A percentile compares a stretch with the other conserved stretches of the same genome.
These are phyloP conservation scores for Eutrigla gurnardus DNA, from an alignment of 2,797 vertebrate genomes.

Conservation along the genomic window DNA sequence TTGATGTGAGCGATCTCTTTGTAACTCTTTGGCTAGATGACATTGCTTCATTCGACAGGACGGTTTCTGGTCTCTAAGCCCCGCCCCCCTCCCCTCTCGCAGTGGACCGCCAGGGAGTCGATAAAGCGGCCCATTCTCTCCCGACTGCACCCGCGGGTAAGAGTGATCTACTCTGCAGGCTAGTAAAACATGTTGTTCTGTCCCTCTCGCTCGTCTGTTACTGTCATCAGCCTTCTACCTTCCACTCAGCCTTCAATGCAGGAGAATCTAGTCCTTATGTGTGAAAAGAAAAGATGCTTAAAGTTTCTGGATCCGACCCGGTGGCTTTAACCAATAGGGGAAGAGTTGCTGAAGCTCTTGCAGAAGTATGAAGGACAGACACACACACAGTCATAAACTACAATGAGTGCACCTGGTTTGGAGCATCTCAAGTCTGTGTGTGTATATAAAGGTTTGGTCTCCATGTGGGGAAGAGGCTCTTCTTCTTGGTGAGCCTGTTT, in stretches of 20 bases:
- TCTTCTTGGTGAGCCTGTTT: slow-evolving; percentile 43
- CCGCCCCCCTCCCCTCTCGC: slow-evolving; percentile 24
- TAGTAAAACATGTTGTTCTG: slow-evolving; percentile 63
- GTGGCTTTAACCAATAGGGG: slow-evolving; percentile 17
- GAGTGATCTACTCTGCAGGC: slow-evolving; percentile 62
- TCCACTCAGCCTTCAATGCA: slow-evolving; percentile 37
- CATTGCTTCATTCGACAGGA: slow-evolving; percentile 44
- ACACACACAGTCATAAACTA: slow-evolving; percentile 38
- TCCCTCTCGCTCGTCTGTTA: slow-evolving; percentile 63
- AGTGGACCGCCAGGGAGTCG: slow-evolving; percentile 57
- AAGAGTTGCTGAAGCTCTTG: slow-evolving; percentile 39
- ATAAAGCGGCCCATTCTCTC: slow-evolving; percentile 55
- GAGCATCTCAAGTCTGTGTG: slow-evolving; percentile 24
- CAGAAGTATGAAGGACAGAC: slow-evolving; percentile 34
- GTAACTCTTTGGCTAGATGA: slow-evolving; percentile 48
- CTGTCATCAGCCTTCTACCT: slow-evolving; percentile 63
- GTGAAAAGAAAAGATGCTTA: slow-evolving; percentile 3
- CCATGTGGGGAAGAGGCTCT: slow-evolving; percentile 52
- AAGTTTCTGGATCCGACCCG: not conserved
- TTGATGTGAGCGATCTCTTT: too few species aligned
- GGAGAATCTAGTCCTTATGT: too few species aligned
- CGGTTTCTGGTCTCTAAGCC: slow-evolving; percentile 8
- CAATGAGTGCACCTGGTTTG: slow-evolving; percentile 57
- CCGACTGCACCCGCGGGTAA: slow-evolving; percentile 61
- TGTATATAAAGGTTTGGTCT: slow-evolving; percentile 11